A percentile compares a stretch with the other conserved stretches of the same genome.
Conservation (phyloP, 2,888 invertebrate species). For the Cephus spinipes region DNA sequence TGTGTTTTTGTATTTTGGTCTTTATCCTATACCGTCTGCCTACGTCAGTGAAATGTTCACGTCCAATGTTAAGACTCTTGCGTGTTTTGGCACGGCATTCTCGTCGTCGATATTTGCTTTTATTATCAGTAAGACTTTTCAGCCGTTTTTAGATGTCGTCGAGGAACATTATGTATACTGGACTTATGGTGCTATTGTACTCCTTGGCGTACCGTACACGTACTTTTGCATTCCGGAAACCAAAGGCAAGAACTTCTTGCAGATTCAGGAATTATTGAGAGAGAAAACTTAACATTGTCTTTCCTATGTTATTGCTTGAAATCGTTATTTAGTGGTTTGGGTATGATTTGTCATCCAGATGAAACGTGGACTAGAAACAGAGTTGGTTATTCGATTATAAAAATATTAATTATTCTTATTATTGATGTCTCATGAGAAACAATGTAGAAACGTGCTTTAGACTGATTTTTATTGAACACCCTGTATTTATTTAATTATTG, state of each 20-base stretch:
- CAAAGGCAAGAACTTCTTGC: slow-evolving; percentile 52
- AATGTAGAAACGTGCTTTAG: too few species aligned
- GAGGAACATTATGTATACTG: slow-evolving; percentile 57
- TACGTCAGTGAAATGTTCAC: slow-evolving; percentile 58
- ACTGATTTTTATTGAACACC: too few species aligned
- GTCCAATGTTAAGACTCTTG: slow-evolving; percentile 53
- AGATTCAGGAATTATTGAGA: slow-evolving; percentile 43
- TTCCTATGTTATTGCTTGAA: too few species aligned
- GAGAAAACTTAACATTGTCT: too few species aligned
- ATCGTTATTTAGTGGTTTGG: too few species aligned
- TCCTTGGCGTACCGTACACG: slow-evolving; percentile 41
- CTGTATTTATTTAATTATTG: too few species aligned
- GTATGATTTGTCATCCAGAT: too few species aligned
- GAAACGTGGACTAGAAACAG: too few species aligned
- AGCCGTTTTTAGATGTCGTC: slow-evolving; percentile 50
- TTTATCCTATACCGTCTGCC: slow-evolving; percentile 52
- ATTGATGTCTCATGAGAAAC: too few species aligned
- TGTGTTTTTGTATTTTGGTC: slow-evolving; percentile 46
- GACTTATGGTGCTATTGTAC: slow-evolving; percentile 44
- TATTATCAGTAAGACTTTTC: slow-evolving; percentile 45
- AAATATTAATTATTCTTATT: too few species aligned
- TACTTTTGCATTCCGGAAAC: slow-evolving; percentile 55
- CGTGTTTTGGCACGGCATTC: slow-evolving; percentile 46
- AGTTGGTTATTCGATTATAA: too few species aligned
- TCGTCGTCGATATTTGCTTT: slow-evolving; percentile 49